Conservation (phyloP, 2,888 invertebrate genomes). For the Pammene fasciana region DNA sequence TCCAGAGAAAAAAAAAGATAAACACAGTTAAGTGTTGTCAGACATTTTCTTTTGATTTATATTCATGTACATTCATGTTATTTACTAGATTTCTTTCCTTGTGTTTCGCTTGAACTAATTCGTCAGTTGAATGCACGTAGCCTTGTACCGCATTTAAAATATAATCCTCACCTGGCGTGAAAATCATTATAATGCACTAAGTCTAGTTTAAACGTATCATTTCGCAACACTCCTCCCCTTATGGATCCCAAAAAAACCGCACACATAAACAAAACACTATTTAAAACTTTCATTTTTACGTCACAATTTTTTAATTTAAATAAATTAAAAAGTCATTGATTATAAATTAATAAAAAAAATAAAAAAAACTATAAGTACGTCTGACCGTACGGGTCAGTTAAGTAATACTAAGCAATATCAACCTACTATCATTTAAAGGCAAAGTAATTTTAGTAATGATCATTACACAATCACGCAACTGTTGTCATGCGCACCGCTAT, state of each 20-base stretch:
- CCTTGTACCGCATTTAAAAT: no score
- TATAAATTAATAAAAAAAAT: neutral
- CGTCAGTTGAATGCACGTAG: neutral
- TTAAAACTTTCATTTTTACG: conserved; percentile 37
- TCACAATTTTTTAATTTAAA: neutral
- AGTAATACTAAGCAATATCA: conserved; percentile 29
- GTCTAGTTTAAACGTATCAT: conserved; percentile 74
- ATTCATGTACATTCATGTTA: no score
- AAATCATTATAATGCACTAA: conserved; percentile 83
- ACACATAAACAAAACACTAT: conserved; percentile 42
- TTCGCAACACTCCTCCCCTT: conserved; percentile 52
- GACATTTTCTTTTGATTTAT: no score
- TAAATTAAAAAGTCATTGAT: neutral
- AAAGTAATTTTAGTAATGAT: conserved; percentile 6
- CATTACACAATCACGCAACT: conserved; percentile 34
- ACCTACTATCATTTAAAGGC: conserved; percentile 29
- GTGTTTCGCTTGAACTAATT: no score
- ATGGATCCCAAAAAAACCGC: conserved; percentile 45
- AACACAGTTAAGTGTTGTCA: no score
- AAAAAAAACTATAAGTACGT: conserved; percentile 5
- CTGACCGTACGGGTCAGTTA: conserved; percentile 5
- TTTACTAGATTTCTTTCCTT: no score
- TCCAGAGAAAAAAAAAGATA: no score
- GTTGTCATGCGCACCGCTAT: conserved; percentile 27
- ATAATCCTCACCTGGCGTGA: conserved; percentile 73